These are phyloP conservation scores for Myrmecobius fasciatus DNA, from an alignment of 2,113 vertebrate species.

Conservation along the genomic window DNA sequence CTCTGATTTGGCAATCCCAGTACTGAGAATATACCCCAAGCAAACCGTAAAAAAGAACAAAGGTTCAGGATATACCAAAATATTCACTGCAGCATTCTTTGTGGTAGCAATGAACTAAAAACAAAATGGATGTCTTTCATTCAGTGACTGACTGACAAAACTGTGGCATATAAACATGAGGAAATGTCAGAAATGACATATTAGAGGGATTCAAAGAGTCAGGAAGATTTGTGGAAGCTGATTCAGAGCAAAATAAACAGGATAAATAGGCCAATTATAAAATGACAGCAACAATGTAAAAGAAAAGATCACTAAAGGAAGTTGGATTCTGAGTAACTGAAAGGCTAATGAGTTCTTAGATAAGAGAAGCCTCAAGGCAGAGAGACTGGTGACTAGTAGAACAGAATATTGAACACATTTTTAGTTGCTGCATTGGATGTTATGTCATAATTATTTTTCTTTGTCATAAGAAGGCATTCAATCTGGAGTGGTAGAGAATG, in stretches of 20 bases:
- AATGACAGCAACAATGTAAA: not conserved
- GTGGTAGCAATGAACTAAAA: not conserved
- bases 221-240: not conserved
- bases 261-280: not conserved
- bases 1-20: not conserved
- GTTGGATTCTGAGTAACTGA: not conserved
- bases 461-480: not conserved
- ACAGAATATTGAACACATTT: not conserved
- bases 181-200: not conserved
- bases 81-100: not conserved
- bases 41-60: not conserved
- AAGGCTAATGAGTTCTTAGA: not conserved
- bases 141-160: not conserved
- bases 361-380: not conserved
- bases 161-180: not conserved
- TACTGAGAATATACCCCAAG: not conserved
- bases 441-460: not conserved
- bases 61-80: not conserved
- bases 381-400: not conserved
- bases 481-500: not conserved
- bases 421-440: not conserved
- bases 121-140: not conserved
- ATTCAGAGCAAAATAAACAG: not conserved
- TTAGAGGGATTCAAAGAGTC: not conserved
- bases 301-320: not conserved